phyloP scores from a whole-genome alignment of 2,113 vertebrate species.

The Onychorhynchus coronatus region DNA sequence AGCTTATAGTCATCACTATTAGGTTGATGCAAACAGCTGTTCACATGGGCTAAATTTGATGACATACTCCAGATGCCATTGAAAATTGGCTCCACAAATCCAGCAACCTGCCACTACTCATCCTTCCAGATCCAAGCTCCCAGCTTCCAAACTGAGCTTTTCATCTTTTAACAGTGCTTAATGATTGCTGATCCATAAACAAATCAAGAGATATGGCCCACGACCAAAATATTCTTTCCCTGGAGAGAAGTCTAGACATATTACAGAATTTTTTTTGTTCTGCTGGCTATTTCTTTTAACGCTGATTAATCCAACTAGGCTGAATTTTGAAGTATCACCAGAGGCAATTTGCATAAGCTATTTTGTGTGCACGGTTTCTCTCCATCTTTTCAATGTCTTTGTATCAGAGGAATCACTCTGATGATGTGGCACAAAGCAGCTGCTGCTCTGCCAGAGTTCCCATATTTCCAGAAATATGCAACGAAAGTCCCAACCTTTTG shows the following conservation, averaged over 20 bases:
- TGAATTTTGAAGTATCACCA: slow-evolving; percentile 18
- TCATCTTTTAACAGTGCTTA: slow-evolving; percentile 26
- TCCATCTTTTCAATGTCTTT: slow-evolving; percentile 21
- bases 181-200: slow-evolving; percentile 28
- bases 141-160: background rate
- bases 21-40: slow-evolving; percentile 61
- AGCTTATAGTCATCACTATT: slow-evolving; percentile 44
- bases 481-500: background rate
- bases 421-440: background rate
- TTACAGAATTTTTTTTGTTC: background rate
- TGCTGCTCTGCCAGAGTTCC: background rate
- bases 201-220: slow-evolving; percentile 3
- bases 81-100: slow-evolving; percentile 45
- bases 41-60: slow-evolving; percentile 51
- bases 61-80: slow-evolving; percentile 57
- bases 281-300: slow-evolving; percentile 19
- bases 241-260: background rate
- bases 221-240: background rate
- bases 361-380: background rate
- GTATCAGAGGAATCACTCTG: background rate
- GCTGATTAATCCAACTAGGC: background rate
- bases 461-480: background rate
- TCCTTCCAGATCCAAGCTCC: background rate
- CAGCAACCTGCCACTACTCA: background rate
- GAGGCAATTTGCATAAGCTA: slow-evolving; percentile 3